Conservation (phyloP, 2,888 invertebrate genomes). For the Piscicola geometra region DNA sequence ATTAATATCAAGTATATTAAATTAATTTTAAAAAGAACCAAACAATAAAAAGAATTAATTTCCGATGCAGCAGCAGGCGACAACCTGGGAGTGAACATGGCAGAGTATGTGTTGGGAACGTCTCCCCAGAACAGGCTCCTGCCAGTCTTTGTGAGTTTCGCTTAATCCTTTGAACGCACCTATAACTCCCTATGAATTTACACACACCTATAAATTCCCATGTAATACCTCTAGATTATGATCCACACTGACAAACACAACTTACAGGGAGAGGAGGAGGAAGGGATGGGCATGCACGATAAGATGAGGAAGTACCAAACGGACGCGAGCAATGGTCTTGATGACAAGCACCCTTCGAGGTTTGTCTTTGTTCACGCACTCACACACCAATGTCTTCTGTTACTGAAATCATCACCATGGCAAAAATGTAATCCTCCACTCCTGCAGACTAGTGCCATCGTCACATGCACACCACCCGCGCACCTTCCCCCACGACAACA, state of each 20-base stretch:
- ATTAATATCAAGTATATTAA: not conserved
- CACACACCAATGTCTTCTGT: too few species aligned
- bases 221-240: too few species aligned
- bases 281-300: not conserved
- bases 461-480: not conserved
- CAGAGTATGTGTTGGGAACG: slow-evolving; percentile 36
- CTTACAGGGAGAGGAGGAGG: not conserved
- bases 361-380: too few species aligned
- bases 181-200: too few species aligned
- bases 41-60: not conserved
- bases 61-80: slow-evolving; percentile 8
- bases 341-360: slow-evolving; percentile 8
- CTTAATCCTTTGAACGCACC: too few species aligned
- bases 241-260: too few species aligned
- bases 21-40: not conserved
- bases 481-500: not conserved
- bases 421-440: too few species aligned
- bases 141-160: slow-evolving; percentile 1
- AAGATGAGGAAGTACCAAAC: not conserved
- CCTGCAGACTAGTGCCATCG: not conserved
- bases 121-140: slow-evolving; percentile 34
- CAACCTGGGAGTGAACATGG: slow-evolving; percentile 37
- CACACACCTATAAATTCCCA: too few species aligned
- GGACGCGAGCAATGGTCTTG: not conserved
- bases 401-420: too few species aligned